Conservation (phyloP, 2,888 invertebrate genomes). For the Chloroclystis v-ata region DNA sequence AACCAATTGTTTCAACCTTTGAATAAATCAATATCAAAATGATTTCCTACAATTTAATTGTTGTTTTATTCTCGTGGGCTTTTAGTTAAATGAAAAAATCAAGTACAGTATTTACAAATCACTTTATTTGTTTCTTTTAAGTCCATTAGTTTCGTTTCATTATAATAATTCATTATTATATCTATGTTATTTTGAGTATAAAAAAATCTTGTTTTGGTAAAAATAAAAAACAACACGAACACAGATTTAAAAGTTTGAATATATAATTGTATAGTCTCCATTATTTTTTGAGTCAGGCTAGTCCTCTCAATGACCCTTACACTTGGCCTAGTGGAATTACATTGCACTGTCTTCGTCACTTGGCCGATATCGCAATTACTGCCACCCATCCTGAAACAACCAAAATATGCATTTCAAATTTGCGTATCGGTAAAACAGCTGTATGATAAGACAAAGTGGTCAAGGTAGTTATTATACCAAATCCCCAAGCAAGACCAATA, state of each 20-base stretch:
- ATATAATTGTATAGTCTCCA: slow-evolving; percentile 43
- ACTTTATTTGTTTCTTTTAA: slow-evolving; percentile 73
- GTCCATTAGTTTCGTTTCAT: slow-evolving; percentile 59
- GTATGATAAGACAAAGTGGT: too few relatives aligned
- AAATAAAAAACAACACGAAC: slow-evolving; percentile 66
- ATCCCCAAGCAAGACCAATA: too few relatives aligned
- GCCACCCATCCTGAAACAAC: slow-evolving; percentile 49
- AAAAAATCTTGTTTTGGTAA: slow-evolving; percentile 62
- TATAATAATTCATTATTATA: slow-evolving; percentile 68
- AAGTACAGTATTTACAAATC: slow-evolving; percentile 66
- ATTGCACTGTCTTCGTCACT: slow-evolving; percentile 46
- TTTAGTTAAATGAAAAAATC: slow-evolving; percentile 27
- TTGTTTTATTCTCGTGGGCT: not conserved
- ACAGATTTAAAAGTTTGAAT: slow-evolving; percentile 52
- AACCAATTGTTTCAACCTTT: slow-evolving; percentile 37
- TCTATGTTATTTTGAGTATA: slow-evolving; percentile 66
- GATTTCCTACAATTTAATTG: slow-evolving; percentile 31
- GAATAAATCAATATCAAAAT: slow-evolving; percentile 48
- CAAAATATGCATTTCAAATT: not conserved
- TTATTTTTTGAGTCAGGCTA: slow-evolving; percentile 57
- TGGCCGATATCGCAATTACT: slow-evolving; percentile 58
- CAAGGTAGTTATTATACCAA: too few relatives aligned
- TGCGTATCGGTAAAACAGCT: too few relatives aligned
- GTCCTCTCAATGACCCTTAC: slow-evolving; percentile 49
- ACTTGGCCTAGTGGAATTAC: slow-evolving; percentile 54